Conservation (phyloP, 2,113 vertebrate genomes). For the Panurus biarmicus region DNA sequence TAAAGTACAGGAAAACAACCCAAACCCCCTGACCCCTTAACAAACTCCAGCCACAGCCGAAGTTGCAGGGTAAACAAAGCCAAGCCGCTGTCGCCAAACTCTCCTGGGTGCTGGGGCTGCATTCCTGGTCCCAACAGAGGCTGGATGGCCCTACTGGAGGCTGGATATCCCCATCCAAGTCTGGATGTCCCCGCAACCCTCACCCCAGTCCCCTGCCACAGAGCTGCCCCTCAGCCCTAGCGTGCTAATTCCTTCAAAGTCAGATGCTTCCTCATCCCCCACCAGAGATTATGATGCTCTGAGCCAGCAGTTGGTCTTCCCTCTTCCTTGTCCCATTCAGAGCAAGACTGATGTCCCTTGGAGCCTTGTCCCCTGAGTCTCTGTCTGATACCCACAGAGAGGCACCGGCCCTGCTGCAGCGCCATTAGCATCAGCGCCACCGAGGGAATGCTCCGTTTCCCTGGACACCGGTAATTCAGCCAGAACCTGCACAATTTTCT, state of each 20-base stretch:
- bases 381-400: neutral
- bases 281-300: neutral
- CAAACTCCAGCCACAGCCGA: slow-evolving; percentile 16
- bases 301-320: neutral
- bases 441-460: neutral
- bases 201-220: fast-evolving
- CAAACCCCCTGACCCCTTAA: slow-evolving; percentile 27
- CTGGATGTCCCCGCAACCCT: neutral
- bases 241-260: neutral
- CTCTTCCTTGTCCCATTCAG: fast-evolving
- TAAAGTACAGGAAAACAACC: slow-evolving; percentile 55
- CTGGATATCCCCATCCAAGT: neutral
- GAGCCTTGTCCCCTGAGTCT: neutral
- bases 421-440: neutral
- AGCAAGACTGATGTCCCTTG: neutral
- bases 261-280: neutral
- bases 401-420: neutral
- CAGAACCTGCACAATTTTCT: slow-evolving; percentile 18
- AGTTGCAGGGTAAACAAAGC: slow-evolving; percentile 12
- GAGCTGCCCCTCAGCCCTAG: neutral
- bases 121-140: fast-evolving
- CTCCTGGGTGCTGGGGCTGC: neutral
- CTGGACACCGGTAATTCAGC: slow-evolving; percentile 7
- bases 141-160: fast-evolving
- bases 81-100: neutral